Evolutionary conservation across 2,113 vertebrate species (phyloP).

Genomic region (Onychorhynchus coronatus): DNA sequence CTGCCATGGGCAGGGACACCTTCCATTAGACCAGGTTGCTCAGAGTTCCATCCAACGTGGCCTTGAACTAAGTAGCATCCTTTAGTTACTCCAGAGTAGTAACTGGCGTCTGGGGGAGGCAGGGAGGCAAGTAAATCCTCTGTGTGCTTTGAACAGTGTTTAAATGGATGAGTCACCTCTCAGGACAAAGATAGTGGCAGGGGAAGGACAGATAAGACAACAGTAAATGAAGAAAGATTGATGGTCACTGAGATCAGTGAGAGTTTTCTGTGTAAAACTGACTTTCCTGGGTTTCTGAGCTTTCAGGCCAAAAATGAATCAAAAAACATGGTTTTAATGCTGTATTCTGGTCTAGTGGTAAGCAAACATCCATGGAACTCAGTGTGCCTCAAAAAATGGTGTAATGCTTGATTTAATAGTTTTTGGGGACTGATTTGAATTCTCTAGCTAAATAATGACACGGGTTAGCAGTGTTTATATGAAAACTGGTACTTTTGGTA

Average conservation of each 20-base stretch:
- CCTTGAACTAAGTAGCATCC: not conserved
- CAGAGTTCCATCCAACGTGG: not conserved
- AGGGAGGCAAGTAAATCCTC: not conserved
- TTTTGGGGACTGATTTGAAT: not conserved
- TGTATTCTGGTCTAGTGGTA: not conserved
- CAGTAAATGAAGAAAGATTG: slow-evolving; percentile 1
- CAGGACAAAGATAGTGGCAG: not conserved
- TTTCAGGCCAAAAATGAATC: not conserved
- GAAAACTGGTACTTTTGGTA: not conserved
- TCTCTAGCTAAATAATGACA: not conserved
- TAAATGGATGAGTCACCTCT: not conserved
- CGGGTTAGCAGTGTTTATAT: not conserved
- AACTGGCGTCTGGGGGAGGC: not conserved
- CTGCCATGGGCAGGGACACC: not conserved
- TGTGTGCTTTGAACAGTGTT: not conserved
- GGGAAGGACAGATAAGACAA: not conserved
- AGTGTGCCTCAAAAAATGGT: not conserved
- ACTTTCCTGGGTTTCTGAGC: not conserved
- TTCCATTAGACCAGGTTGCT: not conserved
- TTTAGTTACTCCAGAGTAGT: not conserved
- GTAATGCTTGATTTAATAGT: not conserved
- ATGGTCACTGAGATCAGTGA: not conserved
- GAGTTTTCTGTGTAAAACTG: not conserved
- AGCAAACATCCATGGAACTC: not conserved
- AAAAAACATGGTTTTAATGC: not conserved